Percentiles rank a stretch among this genome's conserved stretches.
These are phyloP conservation scores for Heloderma charlesbogerti DNA, from an alignment of 2,113 vertebrate species.

Conservation along the genomic window DNA sequence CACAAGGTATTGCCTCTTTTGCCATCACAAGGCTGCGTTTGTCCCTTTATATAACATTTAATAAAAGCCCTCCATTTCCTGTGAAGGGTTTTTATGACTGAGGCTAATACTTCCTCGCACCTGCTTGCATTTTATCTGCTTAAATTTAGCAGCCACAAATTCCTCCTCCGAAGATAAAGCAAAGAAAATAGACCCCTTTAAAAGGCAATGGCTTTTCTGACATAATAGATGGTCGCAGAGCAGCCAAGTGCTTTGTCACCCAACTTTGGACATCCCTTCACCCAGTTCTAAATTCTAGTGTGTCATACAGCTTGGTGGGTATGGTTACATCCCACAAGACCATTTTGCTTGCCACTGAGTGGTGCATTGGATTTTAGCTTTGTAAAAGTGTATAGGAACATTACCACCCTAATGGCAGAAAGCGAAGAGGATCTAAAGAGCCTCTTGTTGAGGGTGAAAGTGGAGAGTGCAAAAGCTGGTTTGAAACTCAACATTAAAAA, in stretches of 20 bases:
- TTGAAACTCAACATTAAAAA: too few species aligned
- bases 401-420: too few species aligned
- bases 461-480: too few species aligned
- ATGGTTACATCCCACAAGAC: neutral
- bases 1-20: conserved; percentile 35
- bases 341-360: neutral
- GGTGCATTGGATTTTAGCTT: neutral
- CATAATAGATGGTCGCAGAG: conserved; percentile 23
- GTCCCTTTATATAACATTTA: conserved; percentile 24
- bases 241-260: neutral
- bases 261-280: neutral
- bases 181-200: conserved; percentile 40
- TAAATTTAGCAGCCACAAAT: conserved; percentile 60
- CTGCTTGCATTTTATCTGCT: neutral
- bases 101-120: conserved; percentile 44
- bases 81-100: conserved; percentile 20
- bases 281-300: neutral
- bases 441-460: too few species aligned
- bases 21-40: conserved; percentile 45
- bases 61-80: conserved; percentile 45
- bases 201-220: conserved; percentile 35
- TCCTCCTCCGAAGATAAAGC: conserved; percentile 61
- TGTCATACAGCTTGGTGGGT: neutral
- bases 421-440: too few species aligned
- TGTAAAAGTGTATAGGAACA: neutral